Base-by-base conservation (phyloP, 2,888 invertebrate species). In the Pachliopta kotzebuea region DNA sequence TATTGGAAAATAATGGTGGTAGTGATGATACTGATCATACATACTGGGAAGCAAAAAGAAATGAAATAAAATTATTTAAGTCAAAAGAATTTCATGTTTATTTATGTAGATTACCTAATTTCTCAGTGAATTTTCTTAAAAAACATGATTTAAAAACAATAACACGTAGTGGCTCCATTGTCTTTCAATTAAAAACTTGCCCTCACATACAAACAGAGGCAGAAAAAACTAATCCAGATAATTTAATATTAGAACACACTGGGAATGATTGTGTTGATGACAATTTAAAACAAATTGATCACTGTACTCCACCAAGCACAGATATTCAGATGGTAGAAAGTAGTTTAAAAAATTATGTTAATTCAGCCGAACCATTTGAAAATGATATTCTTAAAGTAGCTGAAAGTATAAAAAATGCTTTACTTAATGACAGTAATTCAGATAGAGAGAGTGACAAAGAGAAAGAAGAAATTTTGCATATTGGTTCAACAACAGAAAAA, bases 1-100 rank as follows among this genome's bases (percentile, higher is more conserved):
- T 21, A 52, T n/a, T 1, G 2, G n/a, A 52, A 21, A 23, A 21
- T 52, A 45, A 45, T 4, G n/a, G 3, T n/a, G 7, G 14, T 24
- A 58, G 26, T 54, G 26, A 76, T 61, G 77, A 76, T 70, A 77
- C 76, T 76, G 69, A 66, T 56, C 64, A 68, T 78, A 80, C 76
- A 63, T 72, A 67, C 65, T 69, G 68, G 70, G 58, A 66, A 60
- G 37, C 62, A 56, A 77, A 72, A 64, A 75, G 78, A 67, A 78
- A 80, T 66, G 85, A 86, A 76, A 79, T 84, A 11, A 70, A 71
- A 56, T 69, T 70, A 20, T 90, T 91, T 70, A 80, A 81, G 71
- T 67, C 85, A 4, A 89, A 85, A 73, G 65, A 73, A 3, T 85
- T 86, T 74, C 24, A 63, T 59, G 74, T 91, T 60, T 75, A 77